Conservation (phyloP, 2,797 vertebrate genomes). For the Falco cherrug region DNA sequence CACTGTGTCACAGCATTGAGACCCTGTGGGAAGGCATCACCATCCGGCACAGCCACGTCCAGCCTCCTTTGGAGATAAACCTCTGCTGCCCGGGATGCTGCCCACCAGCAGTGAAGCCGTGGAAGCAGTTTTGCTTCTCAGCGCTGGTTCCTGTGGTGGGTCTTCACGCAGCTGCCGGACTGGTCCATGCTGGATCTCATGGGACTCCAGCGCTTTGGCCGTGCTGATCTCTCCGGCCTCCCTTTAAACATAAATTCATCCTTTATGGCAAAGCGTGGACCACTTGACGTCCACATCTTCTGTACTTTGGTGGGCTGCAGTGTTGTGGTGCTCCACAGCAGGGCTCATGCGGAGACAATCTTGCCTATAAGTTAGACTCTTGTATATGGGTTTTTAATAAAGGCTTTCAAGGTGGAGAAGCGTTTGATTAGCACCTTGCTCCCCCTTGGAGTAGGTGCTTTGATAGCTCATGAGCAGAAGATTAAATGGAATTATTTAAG, state of each 20-base stretch:
- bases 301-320: background rate
- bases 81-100: background rate
- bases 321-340: background rate
- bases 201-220: background rate
- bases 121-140: background rate
- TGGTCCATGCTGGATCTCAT: background rate
- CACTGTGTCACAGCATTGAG: background rate
- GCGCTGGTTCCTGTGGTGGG: accelerated
- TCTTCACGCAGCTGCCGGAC: background rate
- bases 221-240: background rate
- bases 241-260: background rate
- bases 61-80: background rate
- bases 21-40: background rate
- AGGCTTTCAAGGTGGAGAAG: conserved; percentile 69
- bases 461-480: conserved; percentile 65
- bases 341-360: background rate
- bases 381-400: background rate
- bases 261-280: background rate
- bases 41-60: background rate
- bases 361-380: background rate
- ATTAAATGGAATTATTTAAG: conserved; percentile 75
- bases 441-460: conserved; percentile 65
- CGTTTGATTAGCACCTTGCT: conserved; percentile 72
- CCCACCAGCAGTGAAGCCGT: background rate
- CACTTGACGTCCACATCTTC: background rate